Base-by-base conservation (phyloP, 2,888 invertebrate genomes). In the Dromius quadrimaculatus region DNA sequence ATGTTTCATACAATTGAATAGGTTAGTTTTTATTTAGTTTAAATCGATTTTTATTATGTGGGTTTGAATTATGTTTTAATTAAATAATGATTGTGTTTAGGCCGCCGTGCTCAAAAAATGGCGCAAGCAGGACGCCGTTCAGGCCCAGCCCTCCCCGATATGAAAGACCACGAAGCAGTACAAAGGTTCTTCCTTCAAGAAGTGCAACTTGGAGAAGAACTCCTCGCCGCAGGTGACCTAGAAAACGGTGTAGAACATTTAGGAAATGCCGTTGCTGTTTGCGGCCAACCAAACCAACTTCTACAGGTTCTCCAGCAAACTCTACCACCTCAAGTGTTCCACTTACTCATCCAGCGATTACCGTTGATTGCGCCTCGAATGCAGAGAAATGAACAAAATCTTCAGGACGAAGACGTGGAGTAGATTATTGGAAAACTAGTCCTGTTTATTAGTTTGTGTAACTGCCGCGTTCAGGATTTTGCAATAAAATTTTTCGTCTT, bases 241-340 rank as follows among this genome's bases (percentile, higher is more conserved):
- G 94, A 97, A 74, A 91, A 89, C 47, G 98, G 97, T 34, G 94
- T 98, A 61, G 96, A 97, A 81, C 98, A 98, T 85, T 88, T 99
- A 75, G 94, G 95, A 43, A 97, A 96, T 83, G 98, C 98, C 5
- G 94, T 99, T n/a, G 93, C 96, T 2, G 94, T 98, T 20, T 98
- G 98, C 81, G 97, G 97, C 8, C 97, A 98, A 81, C 94, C 96
- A 0, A 91, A 92, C 77, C 94, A 96, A 81, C 85, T 97, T 63
- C 87, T 97, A 59, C 89, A 92, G 80, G 87, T 88, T 72, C 87
- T 99, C 65, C 95, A 97, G 84, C 95, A 97, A 84, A 97, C 98
- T 32, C 87, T 99, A 83, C 97, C 98, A 69, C 94, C 96, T 15
- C 93, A 94, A 78, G 94, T 97, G 81, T 98, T 97, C 88, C 91